Base-by-base conservation (phyloP, 2,888 invertebrate genomes). In the Trachelus stipa region DNA sequence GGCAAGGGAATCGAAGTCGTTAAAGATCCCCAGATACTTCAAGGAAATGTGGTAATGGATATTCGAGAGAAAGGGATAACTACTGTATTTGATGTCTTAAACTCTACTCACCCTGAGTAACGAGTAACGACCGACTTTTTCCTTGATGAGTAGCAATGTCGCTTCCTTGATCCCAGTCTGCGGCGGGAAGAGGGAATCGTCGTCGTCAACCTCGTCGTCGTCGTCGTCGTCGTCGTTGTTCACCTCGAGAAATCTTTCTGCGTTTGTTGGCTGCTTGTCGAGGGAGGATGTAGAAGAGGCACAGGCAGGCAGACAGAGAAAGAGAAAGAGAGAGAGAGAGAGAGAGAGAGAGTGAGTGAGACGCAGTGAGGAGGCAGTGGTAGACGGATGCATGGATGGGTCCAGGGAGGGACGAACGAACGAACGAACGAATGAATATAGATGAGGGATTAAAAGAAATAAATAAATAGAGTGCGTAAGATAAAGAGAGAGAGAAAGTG, bases 101-200 rank as follows among this genome's bases (percentile, higher is more conserved):
- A 71, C 15, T 40, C n/a, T 68, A 89, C 92, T 91, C 88, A 94
- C 94, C 89, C 98, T 94, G 86, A 97, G 93, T 85, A 97, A 93
- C 69, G 97, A 95, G 91, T 97, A 97, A 85, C 97, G 94, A 77
- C 97, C 97, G 84, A 96, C 95, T 92, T 98, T 98, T 92, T 98
- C 98, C 90, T 97, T 95, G 78, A 98, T 95, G 73, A 98, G 93
- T 78, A 98, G 93, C 76, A 98, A 93, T 4, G 97, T 97, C 11
- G 98, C 98, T 90, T 98, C 97, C 86, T 96, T 94, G 77, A 97
- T 95, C 83, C 96, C 96, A 85, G 95, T 95, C 87, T 93, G 94
- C 85, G 95, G 94, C 76, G 96, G 95, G 90, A 97, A 96, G 82
- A 85, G 92, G 89, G 94, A 92, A 92, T 95, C 93, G 91, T 95